phyloP scores from a whole-genome alignment of 2,888 invertebrate species.

The Tenthredo amoena region DNA sequence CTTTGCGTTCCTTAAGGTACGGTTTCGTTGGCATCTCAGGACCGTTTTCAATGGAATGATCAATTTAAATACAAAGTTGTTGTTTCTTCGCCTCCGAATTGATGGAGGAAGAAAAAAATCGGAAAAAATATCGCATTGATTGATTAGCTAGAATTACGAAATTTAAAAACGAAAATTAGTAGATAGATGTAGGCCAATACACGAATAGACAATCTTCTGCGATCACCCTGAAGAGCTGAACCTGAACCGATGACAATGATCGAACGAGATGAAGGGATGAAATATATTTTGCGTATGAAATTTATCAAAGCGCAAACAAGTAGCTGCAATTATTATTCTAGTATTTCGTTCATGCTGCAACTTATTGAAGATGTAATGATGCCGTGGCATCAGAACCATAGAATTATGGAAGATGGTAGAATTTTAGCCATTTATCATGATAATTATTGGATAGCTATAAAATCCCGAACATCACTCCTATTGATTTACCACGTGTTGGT shows the following conservation, averaged over 20 bases:
- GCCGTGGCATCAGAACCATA: not conserved
- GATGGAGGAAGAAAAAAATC: not conserved
- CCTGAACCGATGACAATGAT: not conserved
- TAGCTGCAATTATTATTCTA: not conserved
- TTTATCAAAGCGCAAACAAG: not conserved
- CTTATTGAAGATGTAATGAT: not conserved
- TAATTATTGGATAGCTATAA: not conserved
- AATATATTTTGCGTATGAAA: not conserved
- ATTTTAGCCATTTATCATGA: not conserved
- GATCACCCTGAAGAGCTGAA: not conserved
- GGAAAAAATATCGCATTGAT: not conserved
- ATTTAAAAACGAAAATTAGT: not conserved
- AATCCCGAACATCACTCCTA: not conserved
- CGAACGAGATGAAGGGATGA: not conserved
- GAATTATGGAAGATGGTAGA: not conserved
- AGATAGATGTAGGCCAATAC: not conserved
- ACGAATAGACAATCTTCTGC: not conserved
- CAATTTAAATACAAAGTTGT: not conserved
- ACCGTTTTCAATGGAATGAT: slow-evolving; percentile 12
- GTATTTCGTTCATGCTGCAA: not conserved
- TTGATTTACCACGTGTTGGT: not conserved
- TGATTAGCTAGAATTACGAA: not conserved
- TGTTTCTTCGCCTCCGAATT: not conserved
- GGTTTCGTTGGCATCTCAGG: slow-evolving; percentile 11
- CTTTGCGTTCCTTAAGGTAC: slow-evolving; percentile 35